Conservation (phyloP, 92 coral and sea anemone genomes). For the Montipora capitata region DNA sequence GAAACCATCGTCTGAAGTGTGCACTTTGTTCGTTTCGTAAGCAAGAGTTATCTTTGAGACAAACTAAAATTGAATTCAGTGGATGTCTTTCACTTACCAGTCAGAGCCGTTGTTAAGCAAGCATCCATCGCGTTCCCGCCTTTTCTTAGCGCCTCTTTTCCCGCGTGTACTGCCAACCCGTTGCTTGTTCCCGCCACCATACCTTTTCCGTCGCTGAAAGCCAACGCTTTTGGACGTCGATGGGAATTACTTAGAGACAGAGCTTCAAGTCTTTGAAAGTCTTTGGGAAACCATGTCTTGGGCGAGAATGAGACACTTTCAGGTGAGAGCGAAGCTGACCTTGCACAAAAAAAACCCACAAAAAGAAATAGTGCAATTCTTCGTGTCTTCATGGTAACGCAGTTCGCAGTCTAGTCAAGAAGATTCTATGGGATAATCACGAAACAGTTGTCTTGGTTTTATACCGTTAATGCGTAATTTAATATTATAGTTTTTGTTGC, state of each 20-base stretch:
- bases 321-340: conserved; percentile 5
- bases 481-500: conserved; percentile 32
- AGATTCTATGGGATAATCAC: conserved; percentile 5
- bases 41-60: neutral
- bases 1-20: neutral
- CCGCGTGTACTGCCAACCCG: conserved; percentile 93
- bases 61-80: neutral
- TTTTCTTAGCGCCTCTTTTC: conserved; percentile 84
- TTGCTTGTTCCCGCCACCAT: conserved; percentile 89
- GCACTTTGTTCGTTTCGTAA: neutral
- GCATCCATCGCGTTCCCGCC: conserved; percentile 99
- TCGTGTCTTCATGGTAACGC: conserved; percentile 13
- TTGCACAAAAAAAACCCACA: neutral
- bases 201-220: conserved; percentile 82
- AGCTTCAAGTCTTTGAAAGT: conserved; percentile 74
- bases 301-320: conserved; percentile 87
- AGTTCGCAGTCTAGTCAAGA: neutral
- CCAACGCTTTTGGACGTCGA: conserved; percentile 88
- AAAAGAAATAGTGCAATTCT: neutral
- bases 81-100: conserved; percentile 67
- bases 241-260: conserved; percentile 69
- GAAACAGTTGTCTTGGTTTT: conserved; percentile 28
- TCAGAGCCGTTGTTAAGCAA: conserved; percentile 90
- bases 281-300: conserved; percentile 81
- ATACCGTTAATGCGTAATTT: conserved; percentile 45